Percentiles rank a stretch among this genome's conserved stretches.
These are phyloP conservation scores for Colletes gigas DNA, from an alignment of 1,140 invertebrate species.

Conservation along the genomic window DNA sequence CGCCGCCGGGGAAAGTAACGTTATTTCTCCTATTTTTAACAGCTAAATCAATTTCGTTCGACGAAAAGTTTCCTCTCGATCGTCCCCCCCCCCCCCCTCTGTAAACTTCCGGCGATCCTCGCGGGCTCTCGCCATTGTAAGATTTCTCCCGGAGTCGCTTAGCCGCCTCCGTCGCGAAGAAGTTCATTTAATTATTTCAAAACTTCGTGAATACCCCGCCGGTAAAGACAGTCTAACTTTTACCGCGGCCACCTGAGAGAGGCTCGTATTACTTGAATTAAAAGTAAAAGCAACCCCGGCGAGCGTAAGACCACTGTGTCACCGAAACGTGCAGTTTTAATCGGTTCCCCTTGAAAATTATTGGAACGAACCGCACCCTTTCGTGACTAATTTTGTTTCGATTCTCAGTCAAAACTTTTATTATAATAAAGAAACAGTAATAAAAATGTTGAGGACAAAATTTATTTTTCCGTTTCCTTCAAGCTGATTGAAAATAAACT, in stretches of 20 bases:
- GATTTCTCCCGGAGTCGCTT: neutral
- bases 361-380: neutral
- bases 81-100: neutral
- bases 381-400: neutral
- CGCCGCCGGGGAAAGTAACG: neutral
- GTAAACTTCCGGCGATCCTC: conserved; percentile 3
- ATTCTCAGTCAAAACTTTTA: too few species aligned
- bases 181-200: conserved; percentile 22
- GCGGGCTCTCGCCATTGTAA: neutral
- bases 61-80: conserved; percentile 1
- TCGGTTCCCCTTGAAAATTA: neutral
- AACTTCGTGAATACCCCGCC: neutral
- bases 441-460: too few species aligned
- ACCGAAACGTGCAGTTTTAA: neutral
- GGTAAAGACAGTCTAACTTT: neutral
- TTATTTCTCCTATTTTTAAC: neutral
- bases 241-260: neutral
- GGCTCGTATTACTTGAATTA: conserved; percentile 20
- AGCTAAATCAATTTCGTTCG: conserved; percentile 13
- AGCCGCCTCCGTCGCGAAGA: neutral
- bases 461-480: too few species aligned
- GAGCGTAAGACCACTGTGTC: neutral
- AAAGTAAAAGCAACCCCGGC: conserved; percentile 7
- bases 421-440: too few species aligned
- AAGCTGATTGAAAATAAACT: too few species aligned